Percentiles rank a stretch among this genome's conserved stretches.
Evolutionary conservation across 1,140 invertebrate genomes (phyloP).

Genomic region (Geopemphigus sp.): DNA sequence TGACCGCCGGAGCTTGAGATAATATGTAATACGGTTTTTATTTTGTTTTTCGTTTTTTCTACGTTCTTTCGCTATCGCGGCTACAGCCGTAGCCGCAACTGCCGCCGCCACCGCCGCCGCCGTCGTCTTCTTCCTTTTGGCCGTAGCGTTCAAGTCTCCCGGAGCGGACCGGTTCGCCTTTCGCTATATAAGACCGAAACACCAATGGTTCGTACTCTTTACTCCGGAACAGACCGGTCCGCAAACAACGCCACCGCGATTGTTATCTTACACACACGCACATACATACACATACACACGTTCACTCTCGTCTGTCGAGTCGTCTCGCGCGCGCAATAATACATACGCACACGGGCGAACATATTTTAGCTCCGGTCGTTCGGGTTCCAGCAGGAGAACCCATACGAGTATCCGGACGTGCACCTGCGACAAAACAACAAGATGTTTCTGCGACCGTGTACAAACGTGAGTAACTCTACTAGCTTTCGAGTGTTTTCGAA

Average conservation of each 20-base stretch:
- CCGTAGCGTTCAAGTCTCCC: conserved; percentile 43
- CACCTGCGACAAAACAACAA: not conserved
- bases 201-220: conserved; percentile 23
- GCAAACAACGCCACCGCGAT: conserved; percentile 45
- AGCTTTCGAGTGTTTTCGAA: too few species aligned
- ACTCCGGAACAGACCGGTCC: conserved; percentile 45
- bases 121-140: conserved; percentile 1
- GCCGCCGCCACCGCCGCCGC: not conserved
- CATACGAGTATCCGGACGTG: conserved; percentile 20
- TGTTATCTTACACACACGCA: conserved; percentile 10
- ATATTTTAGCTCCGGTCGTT: not conserved
- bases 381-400: conserved; percentile 3
- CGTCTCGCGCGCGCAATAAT: conserved; percentile 24
- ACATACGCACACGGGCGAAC: not conserved
- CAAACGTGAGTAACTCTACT: not conserved
- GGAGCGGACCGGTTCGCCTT: conserved; percentile 32
- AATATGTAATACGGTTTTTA: conserved; percentile 38
- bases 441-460: not conserved
- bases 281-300: not conserved
- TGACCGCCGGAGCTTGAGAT: conserved; percentile 11
- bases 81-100: not conserved
- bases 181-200: conserved; percentile 43
- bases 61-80: not conserved
- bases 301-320: not conserved
- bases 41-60: conserved; percentile 1